Base-by-base conservation (phyloP, 2,888 invertebrate genomes). In the Tigriopus californicus region DNA sequence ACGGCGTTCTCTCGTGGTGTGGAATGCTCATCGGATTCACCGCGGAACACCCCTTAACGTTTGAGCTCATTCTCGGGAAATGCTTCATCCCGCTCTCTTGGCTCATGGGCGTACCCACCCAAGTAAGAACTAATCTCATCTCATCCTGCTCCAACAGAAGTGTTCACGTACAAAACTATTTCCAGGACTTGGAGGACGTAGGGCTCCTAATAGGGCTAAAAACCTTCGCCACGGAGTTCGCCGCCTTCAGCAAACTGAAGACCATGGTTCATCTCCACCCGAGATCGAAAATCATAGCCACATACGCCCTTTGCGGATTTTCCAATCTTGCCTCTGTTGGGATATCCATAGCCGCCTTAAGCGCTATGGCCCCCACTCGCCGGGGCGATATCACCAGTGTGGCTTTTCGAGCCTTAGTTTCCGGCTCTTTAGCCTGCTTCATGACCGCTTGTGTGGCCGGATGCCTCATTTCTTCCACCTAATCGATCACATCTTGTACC, bases 371-470 rank as follows among this genome's bases (percentile, higher is more conserved):
- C 0, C 90, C 91, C 0, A 74, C 76, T 20, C 80, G 83, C 65
- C 73, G 81, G 59, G 72, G 77, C 40, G 76, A 79, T 13, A 75
- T 90, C 22, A 80, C 85, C 0, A 70, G 74, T 49, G 72, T 85
- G 11, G 83, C 85, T 0, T 69, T 87, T 15, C 73, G 89, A 62
- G 85, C 89, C 0, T 85, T 89, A 65, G 71, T 88, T 51, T 79
- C 84, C 2, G 91, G 89, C 2, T 81, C 83, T 61, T 77, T 83
- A 1, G 84, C 86, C 6, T 87, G 86, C 67, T 85, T 92, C 66
- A 78, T 90, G 71, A 91, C 88, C 0, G 91, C 91, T 0, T 86
- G 87, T 67, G 81, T 89, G 67, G 91, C 90, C 61, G 89, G 89
- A 80, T 72, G 20, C 47, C 58, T 61, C 5, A 8, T 53, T 5